A percentile compares a stretch with the other conserved stretches of the same genome.
Conservation (phyloP, 2,888 invertebrate species). For the Electrophaes corylata region DNA sequence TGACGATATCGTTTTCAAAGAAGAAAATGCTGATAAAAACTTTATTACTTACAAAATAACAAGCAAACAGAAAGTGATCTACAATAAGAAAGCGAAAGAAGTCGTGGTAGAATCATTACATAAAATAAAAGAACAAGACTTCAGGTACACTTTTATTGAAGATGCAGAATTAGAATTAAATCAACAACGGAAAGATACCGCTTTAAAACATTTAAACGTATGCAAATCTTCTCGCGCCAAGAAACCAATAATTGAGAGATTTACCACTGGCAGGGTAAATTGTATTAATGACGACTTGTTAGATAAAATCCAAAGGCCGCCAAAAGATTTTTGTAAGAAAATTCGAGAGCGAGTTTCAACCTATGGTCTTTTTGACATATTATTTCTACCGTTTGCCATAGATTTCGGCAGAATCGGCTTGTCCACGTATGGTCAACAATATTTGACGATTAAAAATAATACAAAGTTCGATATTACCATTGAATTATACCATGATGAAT, state of each 20-base stretch:
- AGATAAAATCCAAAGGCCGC: slow-evolving; percentile 33
- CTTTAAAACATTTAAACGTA: slow-evolving; percentile 51
- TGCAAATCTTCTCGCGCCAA: slow-evolving; percentile 49
- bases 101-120: slow-evolving; percentile 63
- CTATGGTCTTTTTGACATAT: slow-evolving; percentile 61
- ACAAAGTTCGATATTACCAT: slow-evolving; percentile 58
- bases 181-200: slow-evolving; percentile 48
- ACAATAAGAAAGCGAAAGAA: slow-evolving; percentile 46
- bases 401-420: slow-evolving; percentile 69
- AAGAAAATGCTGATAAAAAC: slow-evolving; percentile 43
- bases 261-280: slow-evolving; percentile 48
- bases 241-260: slow-evolving; percentile 47
- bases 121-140: slow-evolving; percentile 58
- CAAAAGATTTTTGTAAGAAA: slow-evolving; percentile 55
- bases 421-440: slow-evolving; percentile 58
- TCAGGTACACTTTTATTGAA: slow-evolving; percentile 59
- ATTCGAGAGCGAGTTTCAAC: slow-evolving; percentile 44
- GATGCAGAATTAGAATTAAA: slow-evolving; percentile 52
- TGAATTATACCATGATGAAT: slow-evolving; percentile 51
- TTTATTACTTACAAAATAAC: slow-evolving; percentile 54
- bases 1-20: slow-evolving; percentile 26
- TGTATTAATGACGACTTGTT: slow-evolving; percentile 46
- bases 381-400: slow-evolving; percentile 57
- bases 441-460: slow-evolving; percentile 62
- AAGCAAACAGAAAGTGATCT: slow-evolving; percentile 56